Base-by-base conservation (phyloP, 2,888 invertebrate species). In the Drosophila anomelani region DNA sequence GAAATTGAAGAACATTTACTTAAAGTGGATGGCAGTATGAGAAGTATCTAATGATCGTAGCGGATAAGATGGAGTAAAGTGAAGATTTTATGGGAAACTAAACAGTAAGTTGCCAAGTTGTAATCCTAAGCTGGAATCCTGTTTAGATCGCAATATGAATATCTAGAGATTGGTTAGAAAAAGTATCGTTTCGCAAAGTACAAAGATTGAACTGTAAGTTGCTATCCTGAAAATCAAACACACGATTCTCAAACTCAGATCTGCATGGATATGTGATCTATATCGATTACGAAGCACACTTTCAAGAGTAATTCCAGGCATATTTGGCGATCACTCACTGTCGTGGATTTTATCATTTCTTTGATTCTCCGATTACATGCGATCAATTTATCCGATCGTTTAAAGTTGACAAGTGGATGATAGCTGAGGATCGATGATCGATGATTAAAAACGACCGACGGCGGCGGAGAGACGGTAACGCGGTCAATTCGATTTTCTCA, bases 401-500 rank as follows among this genome's bases (percentile, higher is more conserved):
- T 57, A 64, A 55, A 44, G 57, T 15, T 46, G 39, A 12, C 36
- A 26, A 60, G 62, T 6, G 54, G 20, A 51, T 60, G 36, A 29
- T 32, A 34, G 34, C 51, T 13, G 15, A 34, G 20, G 51, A 36
- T 23, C 8, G 29, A 46, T 26, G 51, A 56, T 60, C 26, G 29
- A 29, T 29, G 29, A 29, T 23, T 4, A 7, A 8, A 29, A 7
- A 29, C 61, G 41, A 44, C 43, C 46, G 64, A 57, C 59, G 51
- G 49, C 62, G 56, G 46, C 49, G 43, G 47, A 53, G 57, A 46
- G 82, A 77, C 85, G 76, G 66, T 75, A 63, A 77, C 84, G 76
- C 84, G 83, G 71, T 83, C 71, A 76, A 80, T 80, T 77, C 71
- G 80, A 69, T 77, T 74, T 67, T 84, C 61, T 71, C 76, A 88